phyloP scores from a whole-genome alignment of 1,140 invertebrate genomes.

The Aporrectodea caliginosa region DNA sequence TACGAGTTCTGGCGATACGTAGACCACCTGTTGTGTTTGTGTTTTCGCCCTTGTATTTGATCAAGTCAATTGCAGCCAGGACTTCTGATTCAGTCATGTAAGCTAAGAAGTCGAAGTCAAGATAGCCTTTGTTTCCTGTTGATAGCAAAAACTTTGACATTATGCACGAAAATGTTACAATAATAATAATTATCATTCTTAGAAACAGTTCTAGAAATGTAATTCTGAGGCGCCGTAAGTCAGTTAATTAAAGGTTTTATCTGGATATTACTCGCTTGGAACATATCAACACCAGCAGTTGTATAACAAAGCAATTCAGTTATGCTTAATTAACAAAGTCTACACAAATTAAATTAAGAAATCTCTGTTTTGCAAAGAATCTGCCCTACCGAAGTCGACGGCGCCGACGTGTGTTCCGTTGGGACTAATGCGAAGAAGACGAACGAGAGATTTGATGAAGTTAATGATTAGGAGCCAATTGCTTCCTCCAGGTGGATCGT shows the following conservation, averaged over 20 bases:
- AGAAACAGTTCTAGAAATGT: no score
- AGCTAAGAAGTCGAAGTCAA: background rate
- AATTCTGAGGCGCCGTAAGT: no score
- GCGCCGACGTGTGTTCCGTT: constrained; percentile 14
- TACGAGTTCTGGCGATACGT: background rate
- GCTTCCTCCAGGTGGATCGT: constrained; percentile 6
- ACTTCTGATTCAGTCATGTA: background rate
- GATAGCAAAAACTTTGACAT: no score
- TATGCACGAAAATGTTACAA: no score
- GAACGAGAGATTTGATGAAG: constrained; percentile 15
- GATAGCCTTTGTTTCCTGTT: constrained; percentile 10
- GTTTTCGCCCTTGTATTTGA: constrained; percentile 4
- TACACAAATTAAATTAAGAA: no score
- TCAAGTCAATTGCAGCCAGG: background rate
- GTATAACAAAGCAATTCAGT: no score
- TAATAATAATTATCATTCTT: no score
- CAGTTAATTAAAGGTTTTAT: no score
- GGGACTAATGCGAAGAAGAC: background rate
- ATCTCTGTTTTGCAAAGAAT: no score
- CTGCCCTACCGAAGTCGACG: background rate
- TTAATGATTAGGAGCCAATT: constrained; percentile 16
- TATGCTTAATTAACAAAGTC: no score
- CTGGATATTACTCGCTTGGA: no score
- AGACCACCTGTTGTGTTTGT: constrained; percentile 7
- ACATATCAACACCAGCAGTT: no score